Percentiles rank a stretch among this genome's conserved stretches.
phyloP scores from a whole-genome alignment of 2,113 vertebrate genomes.

The Protomyctophum bolini region DNA sequence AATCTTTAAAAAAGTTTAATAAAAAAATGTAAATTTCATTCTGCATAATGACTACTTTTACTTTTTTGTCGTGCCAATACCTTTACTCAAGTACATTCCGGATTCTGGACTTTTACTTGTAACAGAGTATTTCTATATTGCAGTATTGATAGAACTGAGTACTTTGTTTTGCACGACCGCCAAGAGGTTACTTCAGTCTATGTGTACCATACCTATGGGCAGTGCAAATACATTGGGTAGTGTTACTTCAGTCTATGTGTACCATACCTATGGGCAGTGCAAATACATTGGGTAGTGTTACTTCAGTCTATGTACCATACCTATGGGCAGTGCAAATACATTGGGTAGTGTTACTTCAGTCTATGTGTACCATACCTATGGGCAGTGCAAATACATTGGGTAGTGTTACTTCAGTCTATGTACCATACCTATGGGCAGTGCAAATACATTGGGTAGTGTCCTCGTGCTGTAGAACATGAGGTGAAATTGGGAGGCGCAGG shows the following conservation, averaged over 20 bases:
- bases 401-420: conserved; percentile 69
- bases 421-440: conserved; percentile 85
- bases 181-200: conserved; percentile 50
- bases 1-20: no score
- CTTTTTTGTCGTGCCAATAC: no score
- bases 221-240: conserved; percentile 94
- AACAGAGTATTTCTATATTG: no score
- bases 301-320: conserved; percentile 69
- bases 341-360: conserved; percentile 85
- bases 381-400: conserved; percentile 93
- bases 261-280: conserved; percentile 87
- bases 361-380: conserved; percentile 75
- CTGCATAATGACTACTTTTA: no score
- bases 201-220: conserved; percentile 82
- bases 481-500: conserved; percentile 92
- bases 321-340: conserved; percentile 88
- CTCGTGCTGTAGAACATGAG: conserved; percentile 97
- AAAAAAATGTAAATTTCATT: no score
- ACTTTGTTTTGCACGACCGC: no score
- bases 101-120: no score
- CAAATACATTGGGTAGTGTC: conserved; percentile 92
- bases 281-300: conserved; percentile 92
- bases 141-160: no score
- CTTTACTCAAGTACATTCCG: no score
- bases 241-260: conserved; percentile 49